Conservation (phyloP, 2,797 vertebrate genomes). For the Synaphobranchus kaupii region DNA sequence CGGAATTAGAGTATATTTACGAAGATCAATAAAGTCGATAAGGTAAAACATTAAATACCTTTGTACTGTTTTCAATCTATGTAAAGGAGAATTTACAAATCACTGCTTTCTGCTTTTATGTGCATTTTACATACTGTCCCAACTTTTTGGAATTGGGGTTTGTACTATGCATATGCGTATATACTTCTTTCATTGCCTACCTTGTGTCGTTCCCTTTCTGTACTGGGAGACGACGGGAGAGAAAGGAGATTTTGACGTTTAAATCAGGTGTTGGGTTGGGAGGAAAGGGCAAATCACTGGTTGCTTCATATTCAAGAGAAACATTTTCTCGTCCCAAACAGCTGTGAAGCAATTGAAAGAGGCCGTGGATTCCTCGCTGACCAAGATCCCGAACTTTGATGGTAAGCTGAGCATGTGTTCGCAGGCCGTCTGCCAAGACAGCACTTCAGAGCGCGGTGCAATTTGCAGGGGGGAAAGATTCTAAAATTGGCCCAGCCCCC, state of each 20-base stretch:
- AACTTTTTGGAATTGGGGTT: too few relatives aligned
- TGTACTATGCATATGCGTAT: neutral
- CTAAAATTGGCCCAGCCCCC: conserved; percentile 9
- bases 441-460: neutral
- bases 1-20: too few relatives aligned
- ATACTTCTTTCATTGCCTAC: neutral
- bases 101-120: too few relatives aligned
- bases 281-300: neutral
- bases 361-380: conserved; percentile 70
- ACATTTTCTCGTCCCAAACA: conserved; percentile 44
- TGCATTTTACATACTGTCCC: too few relatives aligned
- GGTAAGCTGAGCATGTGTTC: conserved; percentile 58
- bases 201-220: neutral
- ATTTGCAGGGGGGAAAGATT: neutral
- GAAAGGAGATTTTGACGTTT: neutral
- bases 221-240: neutral
- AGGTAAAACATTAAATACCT: too few relatives aligned
- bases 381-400: conserved; percentile 74
- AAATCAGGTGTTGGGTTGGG: neutral
- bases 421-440: conserved; percentile 4
- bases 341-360: conserved; percentile 76
- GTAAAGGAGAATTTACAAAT: too few relatives aligned
- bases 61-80: too few relatives aligned
- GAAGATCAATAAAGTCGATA: too few relatives aligned
- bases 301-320: neutral